Conservation (phyloP, 2,888 invertebrate species). For the Catocala sponsa region DNA sequence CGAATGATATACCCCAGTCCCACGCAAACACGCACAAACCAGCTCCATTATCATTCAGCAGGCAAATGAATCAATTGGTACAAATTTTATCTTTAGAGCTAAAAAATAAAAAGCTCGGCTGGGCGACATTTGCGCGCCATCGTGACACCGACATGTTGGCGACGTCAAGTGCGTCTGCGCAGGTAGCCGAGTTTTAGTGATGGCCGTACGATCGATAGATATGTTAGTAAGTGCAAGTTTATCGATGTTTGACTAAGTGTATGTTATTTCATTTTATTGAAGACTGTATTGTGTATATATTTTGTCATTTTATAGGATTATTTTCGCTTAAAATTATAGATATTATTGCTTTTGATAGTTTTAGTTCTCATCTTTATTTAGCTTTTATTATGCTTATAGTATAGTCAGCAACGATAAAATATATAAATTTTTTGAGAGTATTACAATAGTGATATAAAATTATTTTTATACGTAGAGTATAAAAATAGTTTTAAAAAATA, state of each 20-base stretch:
- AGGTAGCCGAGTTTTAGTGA: slow-evolving; percentile 59
- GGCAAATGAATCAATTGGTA: slow-evolving; percentile 46
- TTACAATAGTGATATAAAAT: too few relatives aligned
- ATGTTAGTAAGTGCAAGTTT: slow-evolving; percentile 5
- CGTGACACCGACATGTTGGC: slow-evolving; percentile 54
- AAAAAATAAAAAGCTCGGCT: slow-evolving; percentile 39
- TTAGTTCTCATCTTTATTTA: too few relatives aligned
- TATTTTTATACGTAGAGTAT: too few relatives aligned
- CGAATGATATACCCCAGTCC: slow-evolving; percentile 4
- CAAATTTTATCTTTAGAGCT: slow-evolving; percentile 50
- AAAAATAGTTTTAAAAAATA: too few relatives aligned
- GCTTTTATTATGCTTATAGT: too few relatives aligned
- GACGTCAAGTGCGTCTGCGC: slow-evolving; percentile 67
- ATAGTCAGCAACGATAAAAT: too few relatives aligned
- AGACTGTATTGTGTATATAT: too few relatives aligned
- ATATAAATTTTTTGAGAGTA: too few relatives aligned
- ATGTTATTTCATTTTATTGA: too few relatives aligned
- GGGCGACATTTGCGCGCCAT: slow-evolving; percentile 63
- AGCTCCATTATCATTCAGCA: slow-evolving; percentile 47
- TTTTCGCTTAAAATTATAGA: too few relatives aligned
- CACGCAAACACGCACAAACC: slow-evolving; percentile 9
- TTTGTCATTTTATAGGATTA: too few relatives aligned
- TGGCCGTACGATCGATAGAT: slow-evolving; percentile 25
- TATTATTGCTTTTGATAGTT: too few relatives aligned
- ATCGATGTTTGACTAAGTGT: slow-evolving; percentile 2